phyloP scores from a whole-genome alignment of 2,888 invertebrate species.

The Hydroisotoma schaefferi region DNA sequence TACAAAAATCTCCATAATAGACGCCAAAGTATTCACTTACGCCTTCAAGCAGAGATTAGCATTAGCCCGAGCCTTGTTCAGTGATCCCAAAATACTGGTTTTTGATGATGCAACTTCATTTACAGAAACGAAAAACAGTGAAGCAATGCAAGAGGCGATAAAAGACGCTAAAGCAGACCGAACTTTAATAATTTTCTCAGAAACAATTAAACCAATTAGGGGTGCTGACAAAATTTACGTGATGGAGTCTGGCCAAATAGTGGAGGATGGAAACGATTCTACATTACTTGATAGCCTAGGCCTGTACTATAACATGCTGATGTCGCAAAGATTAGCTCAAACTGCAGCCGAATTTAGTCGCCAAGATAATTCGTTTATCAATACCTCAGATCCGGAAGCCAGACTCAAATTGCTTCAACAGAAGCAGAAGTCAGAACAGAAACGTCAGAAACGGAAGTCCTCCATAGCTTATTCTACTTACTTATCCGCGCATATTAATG shows the following conservation, averaged over 20 bases:
- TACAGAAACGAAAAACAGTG: constrained; percentile 8
- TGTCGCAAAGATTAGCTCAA: constrained; percentile 22
- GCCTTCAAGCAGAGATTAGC: constrained; percentile 32
- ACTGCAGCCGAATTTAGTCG: not conserved
- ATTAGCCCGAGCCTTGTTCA: constrained; percentile 27
- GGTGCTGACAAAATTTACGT: constrained; percentile 37
- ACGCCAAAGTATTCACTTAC: constrained; percentile 11
- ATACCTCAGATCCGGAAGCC: no score
- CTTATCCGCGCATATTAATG: no score
- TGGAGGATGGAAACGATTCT: constrained; percentile 29
- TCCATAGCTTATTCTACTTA: no score
- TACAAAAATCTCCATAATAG: constrained; percentile 4
- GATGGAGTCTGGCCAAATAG: constrained; percentile 28
- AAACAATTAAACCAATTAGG: constrained; percentile 32
- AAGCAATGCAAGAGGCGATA: constrained; percentile 21
- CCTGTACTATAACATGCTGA: constrained; percentile 36
- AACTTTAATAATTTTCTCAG: constrained; percentile 29
- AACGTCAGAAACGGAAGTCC: no score
- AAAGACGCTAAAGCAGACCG: constrained; percentile 18
- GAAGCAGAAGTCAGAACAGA: no score
- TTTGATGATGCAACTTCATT: constrained; percentile 32
- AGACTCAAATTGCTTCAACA: no score
- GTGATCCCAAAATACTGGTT: constrained; percentile 34
- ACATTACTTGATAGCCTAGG: constrained; percentile 24
- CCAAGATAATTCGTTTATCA: no score